A percentile compares a stretch with the other conserved stretches of the same genome.
These are phyloP conservation scores for Anaspis maculata DNA, from an alignment of 2,888 invertebrate species.

Conservation along the genomic window DNA sequence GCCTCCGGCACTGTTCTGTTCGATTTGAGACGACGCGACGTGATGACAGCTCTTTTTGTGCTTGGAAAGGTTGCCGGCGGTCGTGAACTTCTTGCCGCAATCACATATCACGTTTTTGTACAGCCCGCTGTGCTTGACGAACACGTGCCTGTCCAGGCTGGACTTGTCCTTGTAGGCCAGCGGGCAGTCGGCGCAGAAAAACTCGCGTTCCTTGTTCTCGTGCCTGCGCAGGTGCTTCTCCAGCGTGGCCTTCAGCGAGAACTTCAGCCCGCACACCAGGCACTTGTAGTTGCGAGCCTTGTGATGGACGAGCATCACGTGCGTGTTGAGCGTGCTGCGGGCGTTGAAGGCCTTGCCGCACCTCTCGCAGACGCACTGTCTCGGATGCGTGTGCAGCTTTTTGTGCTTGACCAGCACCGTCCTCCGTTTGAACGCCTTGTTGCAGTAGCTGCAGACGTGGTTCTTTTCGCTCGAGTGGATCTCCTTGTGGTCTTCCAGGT, in stretches of 20 bases:
- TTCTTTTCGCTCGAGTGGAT: constrained; percentile 22
- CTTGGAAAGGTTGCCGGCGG: constrained; percentile 20
- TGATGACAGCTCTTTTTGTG: constrained; percentile 20
- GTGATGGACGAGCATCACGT: constrained; percentile 24
- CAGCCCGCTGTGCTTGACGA: constrained; percentile 19
- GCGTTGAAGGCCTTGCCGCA: constrained; percentile 30
- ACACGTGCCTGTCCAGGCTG: constrained; percentile 23
- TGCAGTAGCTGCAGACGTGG: constrained; percentile 25
- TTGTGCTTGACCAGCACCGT: constrained; percentile 26
- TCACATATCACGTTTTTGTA: constrained; percentile 15
- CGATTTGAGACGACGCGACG: no score
- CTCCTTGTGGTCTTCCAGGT: constrained; percentile 20
- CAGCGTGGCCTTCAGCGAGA: constrained; percentile 28
- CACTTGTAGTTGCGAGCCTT: constrained; percentile 26
- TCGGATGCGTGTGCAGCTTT: constrained; percentile 26
- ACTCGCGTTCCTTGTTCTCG: constrained; percentile 20
- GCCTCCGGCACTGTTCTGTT: no score
- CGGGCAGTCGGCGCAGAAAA: constrained; percentile 20
- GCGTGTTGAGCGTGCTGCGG: constrained; percentile 26
- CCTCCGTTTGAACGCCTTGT: constrained; percentile 26
- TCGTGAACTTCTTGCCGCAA: constrained; percentile 21
- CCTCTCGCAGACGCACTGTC: constrained; percentile 25
- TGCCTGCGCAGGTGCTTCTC: constrained; percentile 27
- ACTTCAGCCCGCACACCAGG: constrained; percentile 24
- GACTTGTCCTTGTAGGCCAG: constrained; percentile 25